These are phyloP conservation scores for Vultur gryphus DNA, from an alignment of 2,797 vertebrate genomes.

Conservation along the genomic window DNA sequence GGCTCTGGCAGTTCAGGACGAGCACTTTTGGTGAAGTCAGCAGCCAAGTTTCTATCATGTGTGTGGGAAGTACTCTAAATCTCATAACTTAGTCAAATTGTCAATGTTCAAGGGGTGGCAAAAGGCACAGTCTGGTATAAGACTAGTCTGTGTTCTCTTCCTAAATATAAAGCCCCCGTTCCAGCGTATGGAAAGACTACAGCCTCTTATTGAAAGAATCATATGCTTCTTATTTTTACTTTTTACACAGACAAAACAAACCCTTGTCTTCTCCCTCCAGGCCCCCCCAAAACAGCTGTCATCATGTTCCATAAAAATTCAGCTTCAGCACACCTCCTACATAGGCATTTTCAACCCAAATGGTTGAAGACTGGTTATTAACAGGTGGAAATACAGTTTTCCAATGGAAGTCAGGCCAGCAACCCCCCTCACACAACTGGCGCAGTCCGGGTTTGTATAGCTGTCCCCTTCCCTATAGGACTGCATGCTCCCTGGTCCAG, in stretches of 20 bases:
- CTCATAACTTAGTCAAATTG: conserved; percentile 12
- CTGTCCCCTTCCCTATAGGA: neutral
- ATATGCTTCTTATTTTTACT: neutral
- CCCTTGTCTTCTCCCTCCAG: neutral
- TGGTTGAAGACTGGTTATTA: neutral
- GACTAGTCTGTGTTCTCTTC: neutral
- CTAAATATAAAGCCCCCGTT: neutral
- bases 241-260: neutral
- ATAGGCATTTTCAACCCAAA: neutral
- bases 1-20: neutral
- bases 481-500: neutral
- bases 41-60: conserved; percentile 51
- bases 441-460: neutral
- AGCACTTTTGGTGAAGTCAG: neutral
- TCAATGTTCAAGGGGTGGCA: neutral
- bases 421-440: neutral
- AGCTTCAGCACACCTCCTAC: neutral
- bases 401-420: neutral
- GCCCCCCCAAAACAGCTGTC: neutral
- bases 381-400: neutral
- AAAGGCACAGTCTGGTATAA: conserved; percentile 39
- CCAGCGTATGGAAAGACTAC: neutral
- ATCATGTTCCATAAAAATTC: neutral
- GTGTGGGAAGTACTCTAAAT: conserved; percentile 35
- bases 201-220: neutral